These are phyloP conservation scores for Drosophila algonquin DNA, from an alignment of 2,888 invertebrate genomes.

Conservation along the genomic window DNA sequence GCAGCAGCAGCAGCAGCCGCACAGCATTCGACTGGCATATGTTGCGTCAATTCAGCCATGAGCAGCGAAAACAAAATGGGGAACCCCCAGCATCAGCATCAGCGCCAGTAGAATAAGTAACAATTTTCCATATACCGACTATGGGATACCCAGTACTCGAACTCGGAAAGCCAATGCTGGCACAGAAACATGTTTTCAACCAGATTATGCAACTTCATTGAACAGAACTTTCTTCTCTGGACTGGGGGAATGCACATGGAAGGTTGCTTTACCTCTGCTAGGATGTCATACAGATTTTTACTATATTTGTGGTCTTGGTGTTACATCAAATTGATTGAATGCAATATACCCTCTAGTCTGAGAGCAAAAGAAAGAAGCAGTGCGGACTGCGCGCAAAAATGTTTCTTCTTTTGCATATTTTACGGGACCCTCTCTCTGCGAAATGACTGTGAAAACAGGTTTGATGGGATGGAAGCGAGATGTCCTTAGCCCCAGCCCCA, in stretches of 20 bases:
- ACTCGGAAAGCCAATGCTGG: not conserved
- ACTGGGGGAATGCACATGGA: too few relatives aligned
- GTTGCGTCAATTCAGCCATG: constrained; percentile 75
- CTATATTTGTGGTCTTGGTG: not conserved
- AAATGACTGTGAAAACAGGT: constrained; percentile 54
- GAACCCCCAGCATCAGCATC: constrained; percentile 36
- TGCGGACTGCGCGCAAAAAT: constrained; percentile 48
- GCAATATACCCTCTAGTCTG: not conserved
- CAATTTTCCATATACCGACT: not conserved
- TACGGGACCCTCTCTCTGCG: constrained; percentile 53
- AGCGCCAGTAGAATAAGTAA: constrained; percentile 35
- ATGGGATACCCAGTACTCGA: not conserved
- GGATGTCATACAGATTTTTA: too few relatives aligned
- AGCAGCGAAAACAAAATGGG: constrained; percentile 54
- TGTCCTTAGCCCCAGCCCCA: not conserved
- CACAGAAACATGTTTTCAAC: too few relatives aligned
- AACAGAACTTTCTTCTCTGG: not conserved
- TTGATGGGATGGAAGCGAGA: constrained; percentile 42
- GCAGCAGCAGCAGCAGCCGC: constrained; percentile 33
- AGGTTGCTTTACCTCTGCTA: not conserved
- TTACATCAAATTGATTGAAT: not conserved
- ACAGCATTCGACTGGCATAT: constrained; percentile 67
- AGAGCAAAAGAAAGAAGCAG: constrained; percentile 7
- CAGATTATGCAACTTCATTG: too few relatives aligned
- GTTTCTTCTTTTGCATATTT: constrained; percentile 74